These are phyloP conservation scores for Mechanitis messenoides DNA, from an alignment of 2,888 invertebrate genomes.

Conservation along the genomic window DNA sequence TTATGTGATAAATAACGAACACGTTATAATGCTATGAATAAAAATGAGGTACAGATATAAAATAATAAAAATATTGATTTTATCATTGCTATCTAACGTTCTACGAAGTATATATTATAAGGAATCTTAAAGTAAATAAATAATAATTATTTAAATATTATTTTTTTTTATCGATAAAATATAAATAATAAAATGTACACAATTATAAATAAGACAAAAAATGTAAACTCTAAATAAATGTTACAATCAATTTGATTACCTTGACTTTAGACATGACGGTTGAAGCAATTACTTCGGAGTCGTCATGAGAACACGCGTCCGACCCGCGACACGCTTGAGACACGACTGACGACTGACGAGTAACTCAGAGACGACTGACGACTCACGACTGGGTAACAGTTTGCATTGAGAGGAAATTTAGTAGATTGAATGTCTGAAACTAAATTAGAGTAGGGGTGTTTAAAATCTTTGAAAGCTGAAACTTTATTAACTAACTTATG, in stretches of 20 bases:
- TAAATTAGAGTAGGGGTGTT: too few species aligned
- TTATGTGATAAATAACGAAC: too few species aligned
- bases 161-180: neutral
- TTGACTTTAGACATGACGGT: slow-evolving; percentile 62
- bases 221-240: slow-evolving; percentile 25
- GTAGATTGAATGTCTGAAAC: too few species aligned
- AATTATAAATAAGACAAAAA: slow-evolving; percentile 7
- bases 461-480: neutral
- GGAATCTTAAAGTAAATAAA: too few species aligned
- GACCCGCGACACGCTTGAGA: slow-evolving; percentile 19
- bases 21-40: too few species aligned
- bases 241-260: slow-evolving; percentile 48
- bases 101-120: too few species aligned
- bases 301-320: slow-evolving; percentile 33
- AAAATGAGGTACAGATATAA: too few species aligned
- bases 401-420: neutral
- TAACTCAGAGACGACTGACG: neutral
- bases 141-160: too few species aligned
- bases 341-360: slow-evolving; percentile 27
- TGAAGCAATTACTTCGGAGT: slow-evolving; percentile 33
- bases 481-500: neutral
- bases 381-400: neutral
- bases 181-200: neutral
- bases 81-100: too few species aligned
- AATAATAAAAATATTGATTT: too few species aligned